Percentiles rank a stretch among this genome's conserved stretches.
These are phyloP conservation scores for Adineta ricciae DNA, from an alignment of 2,888 invertebrate species.

Conservation along the genomic window DNA sequence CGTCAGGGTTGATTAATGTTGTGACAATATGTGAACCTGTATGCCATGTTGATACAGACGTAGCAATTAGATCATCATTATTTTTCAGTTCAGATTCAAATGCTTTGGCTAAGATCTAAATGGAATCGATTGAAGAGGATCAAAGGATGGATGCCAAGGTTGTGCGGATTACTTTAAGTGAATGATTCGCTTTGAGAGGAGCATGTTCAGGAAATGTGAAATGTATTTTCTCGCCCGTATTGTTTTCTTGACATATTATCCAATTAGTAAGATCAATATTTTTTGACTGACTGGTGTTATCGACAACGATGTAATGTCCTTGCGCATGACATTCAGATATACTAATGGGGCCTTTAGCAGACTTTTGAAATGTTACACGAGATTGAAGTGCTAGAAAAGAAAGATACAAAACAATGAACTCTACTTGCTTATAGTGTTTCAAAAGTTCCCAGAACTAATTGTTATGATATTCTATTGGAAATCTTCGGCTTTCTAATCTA, in stretches of 20 bases:
- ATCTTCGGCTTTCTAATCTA: too few relatives aligned
- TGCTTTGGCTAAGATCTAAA: background rate
- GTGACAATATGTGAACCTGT: background rate
- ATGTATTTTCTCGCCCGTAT: background rate
- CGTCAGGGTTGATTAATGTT: background rate
- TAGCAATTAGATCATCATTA: background rate
- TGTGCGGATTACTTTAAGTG: background rate
- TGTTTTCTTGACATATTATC: background rate
- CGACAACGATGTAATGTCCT: slow-evolving; percentile 51
- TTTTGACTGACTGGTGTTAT: slow-evolving; percentile 51
- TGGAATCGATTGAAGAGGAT: background rate
- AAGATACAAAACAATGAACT: too few relatives aligned
- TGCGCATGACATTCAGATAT: slow-evolving; percentile 50
- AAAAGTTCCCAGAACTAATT: too few relatives aligned
- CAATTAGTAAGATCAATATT: slow-evolving; percentile 28
- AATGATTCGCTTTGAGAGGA: background rate
- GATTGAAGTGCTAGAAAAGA: background rate
- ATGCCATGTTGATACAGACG: background rate
- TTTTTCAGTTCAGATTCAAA: background rate
- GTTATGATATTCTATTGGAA: too few relatives aligned
- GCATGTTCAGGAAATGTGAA: background rate
- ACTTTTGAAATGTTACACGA: slow-evolving; percentile 53
- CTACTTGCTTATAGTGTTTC: too few relatives aligned
- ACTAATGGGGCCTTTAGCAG: slow-evolving; percentile 49
- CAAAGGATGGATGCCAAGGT: too few relatives aligned